A percentile compares a stretch with the other conserved stretches of the same genome.
These are phyloP conservation scores for Dicroscelio sp. DNA, from an alignment of 2,888 invertebrate species.

Conservation along the genomic window DNA sequence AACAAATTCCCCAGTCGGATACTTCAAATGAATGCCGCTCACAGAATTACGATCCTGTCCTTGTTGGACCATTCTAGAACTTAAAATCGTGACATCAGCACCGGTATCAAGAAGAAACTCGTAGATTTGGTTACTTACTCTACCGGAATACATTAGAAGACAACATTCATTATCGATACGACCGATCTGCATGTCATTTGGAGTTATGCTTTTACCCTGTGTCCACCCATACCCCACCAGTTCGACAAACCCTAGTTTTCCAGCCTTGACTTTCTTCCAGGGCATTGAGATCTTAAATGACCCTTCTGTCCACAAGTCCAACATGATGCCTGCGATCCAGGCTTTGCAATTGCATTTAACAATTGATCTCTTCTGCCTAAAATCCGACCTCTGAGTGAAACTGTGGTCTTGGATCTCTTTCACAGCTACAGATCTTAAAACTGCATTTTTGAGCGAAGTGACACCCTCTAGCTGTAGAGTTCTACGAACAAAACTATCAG, in stretches of 20 bases:
- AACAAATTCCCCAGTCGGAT: conserved; percentile 15
- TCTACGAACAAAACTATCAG: no score
- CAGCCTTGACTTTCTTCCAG: background rate
- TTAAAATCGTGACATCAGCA: conserved; percentile 25
- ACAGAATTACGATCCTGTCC: background rate
- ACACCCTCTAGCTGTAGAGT: no score
- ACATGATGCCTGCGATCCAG: no score
- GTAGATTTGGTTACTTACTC: background rate
- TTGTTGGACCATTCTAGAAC: background rate
- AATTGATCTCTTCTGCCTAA: no score
- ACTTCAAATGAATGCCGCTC: background rate
- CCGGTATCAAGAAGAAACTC: conserved; percentile 19
- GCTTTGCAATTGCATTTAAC: no score
- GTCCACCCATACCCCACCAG: conserved; percentile 1
- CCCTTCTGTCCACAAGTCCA: no score
- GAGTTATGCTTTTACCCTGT: background rate
- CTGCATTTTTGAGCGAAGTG: no score
- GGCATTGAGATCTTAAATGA: background rate
- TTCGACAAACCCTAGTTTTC: conserved; percentile 9
- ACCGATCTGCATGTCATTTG: background rate
- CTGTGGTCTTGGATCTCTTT: no score
- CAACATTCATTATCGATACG: background rate
- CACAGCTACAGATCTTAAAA: no score
- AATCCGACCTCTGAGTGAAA: no score
- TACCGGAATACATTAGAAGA: background rate